Evolutionary conservation across 2,888 invertebrate species (phyloP).

Genomic region (Drosophila mercatorum): DNA sequence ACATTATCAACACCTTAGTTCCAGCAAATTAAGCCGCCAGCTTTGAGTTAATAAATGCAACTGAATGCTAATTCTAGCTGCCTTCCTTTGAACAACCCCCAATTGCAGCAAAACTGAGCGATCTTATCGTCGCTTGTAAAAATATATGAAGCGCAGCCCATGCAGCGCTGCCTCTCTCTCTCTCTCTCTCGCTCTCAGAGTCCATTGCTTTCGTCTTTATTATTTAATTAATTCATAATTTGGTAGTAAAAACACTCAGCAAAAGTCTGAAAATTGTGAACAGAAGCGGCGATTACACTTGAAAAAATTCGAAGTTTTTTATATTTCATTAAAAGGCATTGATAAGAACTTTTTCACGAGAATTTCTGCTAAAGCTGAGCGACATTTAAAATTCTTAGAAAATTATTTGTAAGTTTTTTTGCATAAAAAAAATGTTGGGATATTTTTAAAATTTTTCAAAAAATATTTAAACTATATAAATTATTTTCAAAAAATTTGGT

Average conservation of each 20-base stretch:
- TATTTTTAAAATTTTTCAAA: too few relatives aligned
- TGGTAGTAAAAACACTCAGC: constrained; percentile 19
- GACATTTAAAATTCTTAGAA: too few relatives aligned
- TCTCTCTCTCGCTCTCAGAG: constrained; percentile 12
- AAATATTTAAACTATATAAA: too few relatives aligned
- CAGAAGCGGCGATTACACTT: background rate
- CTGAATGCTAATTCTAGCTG: constrained; percentile 46
- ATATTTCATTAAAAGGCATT: too few relatives aligned
- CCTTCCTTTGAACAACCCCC: constrained; percentile 33
- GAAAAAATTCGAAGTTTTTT: background rate
- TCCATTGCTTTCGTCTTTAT: constrained; percentile 35
- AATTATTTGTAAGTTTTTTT: too few relatives aligned
- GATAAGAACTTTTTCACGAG: too few relatives aligned
- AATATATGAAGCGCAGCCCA: constrained; percentile 57
- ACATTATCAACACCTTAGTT: constrained; percentile 80
- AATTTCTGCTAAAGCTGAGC: too few relatives aligned
- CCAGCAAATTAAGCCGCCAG: constrained; percentile 75
- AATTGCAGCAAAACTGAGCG: constrained; percentile 19
- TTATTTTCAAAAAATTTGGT: too few relatives aligned
- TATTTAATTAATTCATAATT: constrained; percentile 76
- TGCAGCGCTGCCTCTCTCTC: too few relatives aligned
- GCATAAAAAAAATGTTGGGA: too few relatives aligned
- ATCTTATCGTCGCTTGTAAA: constrained; percentile 57
- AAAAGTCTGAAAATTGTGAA: background rate
- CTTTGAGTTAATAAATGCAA: constrained; percentile 65